These are phyloP conservation scores for Athetis lepigone DNA, from an alignment of 2,888 invertebrate genomes.

Conservation along the genomic window DNA sequence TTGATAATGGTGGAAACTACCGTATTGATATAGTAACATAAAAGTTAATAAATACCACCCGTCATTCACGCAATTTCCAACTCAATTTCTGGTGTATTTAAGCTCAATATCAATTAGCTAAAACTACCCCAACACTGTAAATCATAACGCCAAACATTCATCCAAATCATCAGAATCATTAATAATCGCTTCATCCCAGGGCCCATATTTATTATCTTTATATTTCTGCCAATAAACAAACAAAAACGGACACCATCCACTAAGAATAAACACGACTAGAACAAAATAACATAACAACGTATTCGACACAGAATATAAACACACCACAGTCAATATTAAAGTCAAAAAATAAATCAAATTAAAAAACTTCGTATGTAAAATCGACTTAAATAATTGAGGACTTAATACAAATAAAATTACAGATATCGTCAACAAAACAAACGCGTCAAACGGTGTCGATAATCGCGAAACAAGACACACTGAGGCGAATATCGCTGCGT, in stretches of 20 bases:
- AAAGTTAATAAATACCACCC: no score
- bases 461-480: conserved; percentile 98
- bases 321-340: conserved; percentile 85
- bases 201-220: conserved; percentile 98
- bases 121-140: no score
- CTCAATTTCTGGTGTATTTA: no score
- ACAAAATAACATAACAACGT: conserved; percentile 92
- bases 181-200: conserved; percentile 98
- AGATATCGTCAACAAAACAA: conserved; percentile 96
- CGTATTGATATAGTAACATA: no score
- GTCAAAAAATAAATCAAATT: conserved; percentile 87
- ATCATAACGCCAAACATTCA: conserved; percentile 76
- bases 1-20: no score
- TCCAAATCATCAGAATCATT: conserved; percentile 91
- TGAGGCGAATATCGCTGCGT: conserved; percentile 98
- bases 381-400: conserved; percentile 93
- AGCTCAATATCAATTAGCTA: no score
- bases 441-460: conserved; percentile 96
- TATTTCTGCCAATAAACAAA: conserved; percentile 94
- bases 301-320: conserved; percentile 90
- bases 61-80: no score
- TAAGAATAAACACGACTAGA: conserved; percentile 91
- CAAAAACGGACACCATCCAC: conserved; percentile 93
- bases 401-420: conserved; percentile 97
- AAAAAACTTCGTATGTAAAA: conserved; percentile 90